Evolutionary conservation across 2,797 vertebrate species (phyloP), one percentile per base, ranked within the genome.

Genomic region (Falco rusticolus): DNA sequence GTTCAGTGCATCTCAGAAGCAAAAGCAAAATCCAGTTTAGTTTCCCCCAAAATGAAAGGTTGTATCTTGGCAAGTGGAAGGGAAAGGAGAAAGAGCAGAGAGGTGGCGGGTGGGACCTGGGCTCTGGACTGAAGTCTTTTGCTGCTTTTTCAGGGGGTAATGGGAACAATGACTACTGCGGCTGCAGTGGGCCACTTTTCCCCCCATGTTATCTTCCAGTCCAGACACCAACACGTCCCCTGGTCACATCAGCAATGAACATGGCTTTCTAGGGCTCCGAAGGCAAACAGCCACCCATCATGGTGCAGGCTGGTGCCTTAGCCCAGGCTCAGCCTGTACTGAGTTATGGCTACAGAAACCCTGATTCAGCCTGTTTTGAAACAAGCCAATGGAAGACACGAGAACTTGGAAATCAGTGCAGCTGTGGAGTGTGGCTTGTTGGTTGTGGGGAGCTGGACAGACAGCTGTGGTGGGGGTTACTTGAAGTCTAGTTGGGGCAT

Each of bases 401-500:
- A 39, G 21, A 87, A 10, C 41, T 20, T 81, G 47, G 47, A 84
- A 92, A 75, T 25, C 29, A 65, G 6, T 33, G 28, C 11, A 75
- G 0, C 19, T 57, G 26, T 57, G 18, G 11, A 34, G 16, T 10
- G 3, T 16, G 10, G 6, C 17, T 64, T 85, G 18, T 4, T 86
- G 69, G n/a, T 48, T 0, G 0, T 14, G 54, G 29, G 17, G 33
- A 72, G 11, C 34, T 71, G 64, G 33, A 20, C 1, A 66, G 39
- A 34, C 5, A 68, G 0, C 14, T 0, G 0, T 29, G n/a, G n/a
- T 21, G 71, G 34, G 4, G 59, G 48, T 53, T 43, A 47, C 33
- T 4, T 70, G 29, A 43, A 66, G 21, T 17, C 68, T 57, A 50
- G 3, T 5, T 9, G 4, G 45, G 14, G 22, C 34, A 9, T 4